Base-by-base conservation (phyloP, 2,113 vertebrate species). In the Elephantulus edwardii region DNA sequence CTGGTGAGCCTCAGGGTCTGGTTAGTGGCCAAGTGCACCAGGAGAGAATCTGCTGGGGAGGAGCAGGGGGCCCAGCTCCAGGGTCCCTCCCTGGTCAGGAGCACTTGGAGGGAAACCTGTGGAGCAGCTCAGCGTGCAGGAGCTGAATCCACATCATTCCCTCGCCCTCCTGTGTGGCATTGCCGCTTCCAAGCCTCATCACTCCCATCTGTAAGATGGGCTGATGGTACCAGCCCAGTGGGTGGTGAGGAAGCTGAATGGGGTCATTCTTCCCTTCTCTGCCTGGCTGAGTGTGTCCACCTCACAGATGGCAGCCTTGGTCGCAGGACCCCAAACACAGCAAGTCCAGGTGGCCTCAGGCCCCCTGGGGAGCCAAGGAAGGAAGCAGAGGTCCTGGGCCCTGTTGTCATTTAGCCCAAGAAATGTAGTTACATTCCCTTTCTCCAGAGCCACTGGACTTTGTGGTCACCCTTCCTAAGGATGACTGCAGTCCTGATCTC, bases 201-300 rank as follows among this genome's bases (percentile, higher is more conserved):
- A 9, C 56, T 19, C 70, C 56, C 3, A 1, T 10, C 80, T 72
- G 42, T 64, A 38, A 24, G 26, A 7, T 11, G 35, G 54, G 44
- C 9, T 4, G 13, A 26, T 1, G 2, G 71, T 11, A 2, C 20
- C 50, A n/a, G 0, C 62, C 20, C n/a, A 13, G 0, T 10, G 64
- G 54, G 26, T 33, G 1, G 0, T 28, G 38, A 14, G 50, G 35
- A 26, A 4, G 35, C 4, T 16, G 8, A 40, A 35, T 0, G 44
- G 56, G 6, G 2, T 9, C 48, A 13, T 12, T 28, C 6, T 50
- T 52, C 40, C 19, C 17, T 28, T 54, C 52, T 1, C 42, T 12
- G 1, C 54, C 72, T 26, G 35, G 30, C 28, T 48, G 71, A 16
- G 2, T 4, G 0, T 9, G 20, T 3, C 6, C 19, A 33, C 8